Evolutionary conservation across 2,888 invertebrate species (phyloP), one percentile per base, ranked within the genome.

Genomic region (Itoplectis maculator): DNA sequence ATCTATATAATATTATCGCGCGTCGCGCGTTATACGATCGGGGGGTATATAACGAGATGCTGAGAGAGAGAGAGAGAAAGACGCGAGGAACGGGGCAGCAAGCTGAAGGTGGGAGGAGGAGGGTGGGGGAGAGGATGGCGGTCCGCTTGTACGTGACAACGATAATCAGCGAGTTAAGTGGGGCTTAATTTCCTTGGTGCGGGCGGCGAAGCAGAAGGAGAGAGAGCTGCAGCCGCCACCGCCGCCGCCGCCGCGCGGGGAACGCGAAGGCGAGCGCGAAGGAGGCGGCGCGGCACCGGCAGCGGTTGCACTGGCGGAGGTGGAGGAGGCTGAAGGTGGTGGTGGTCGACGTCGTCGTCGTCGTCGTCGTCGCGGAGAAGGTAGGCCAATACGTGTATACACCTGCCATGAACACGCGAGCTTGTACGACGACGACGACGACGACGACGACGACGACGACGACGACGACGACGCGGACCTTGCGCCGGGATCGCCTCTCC

Each of bases 131-230:
- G 70, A 74, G 86, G 81, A 86, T 82, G 84, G 83, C 84, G 85
- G 88, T 81, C 86, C 70, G 29, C 61, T 66, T 45, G 88, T 91
- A 91, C 90, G 92, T 91, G 92, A 91, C 92, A 90, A 90, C 90
- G 90, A 92, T 92, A 91, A 92, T 92, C 90, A 89, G 89, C 87
- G 88, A 88, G 89, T 88, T 90, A 91, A 92, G 91, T 91, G 91
- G 88, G 89, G 88, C 89, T 92, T 92, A 91, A 92, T 91, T 92
- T 88, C 87, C 86, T 87, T 86, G 89, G 90, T 85, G 90, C 90
- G 91, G 90, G 90, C 90, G 91, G 89, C 74, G 79, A 82, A 85
- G 88, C 83, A 82, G 85, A 69, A 83, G 81, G 69, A 76, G 74
- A 75, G 69, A 66, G 65, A n/a, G n/a, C n/a, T n/a, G n/a, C n/a